Percentiles rank a stretch among this genome's conserved stretches.
Evolutionary conservation across 2,113 vertebrate species (phyloP).

Genomic region (Callocephalon fimbriatum): DNA sequence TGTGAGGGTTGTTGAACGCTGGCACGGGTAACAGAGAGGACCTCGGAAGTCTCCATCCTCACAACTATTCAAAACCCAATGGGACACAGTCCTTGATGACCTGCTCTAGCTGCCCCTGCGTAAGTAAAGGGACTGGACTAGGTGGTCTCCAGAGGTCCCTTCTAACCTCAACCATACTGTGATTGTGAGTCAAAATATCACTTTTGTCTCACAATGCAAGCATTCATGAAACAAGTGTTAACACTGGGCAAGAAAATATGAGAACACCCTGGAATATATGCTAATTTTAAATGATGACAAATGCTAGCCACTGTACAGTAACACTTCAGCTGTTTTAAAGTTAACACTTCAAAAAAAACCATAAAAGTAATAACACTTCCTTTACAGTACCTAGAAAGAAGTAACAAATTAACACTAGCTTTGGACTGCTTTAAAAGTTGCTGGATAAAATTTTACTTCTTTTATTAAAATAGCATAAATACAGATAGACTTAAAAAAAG

Average conservation of each 20-base stretch:
- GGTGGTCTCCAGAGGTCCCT: not conserved
- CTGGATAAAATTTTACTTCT: not conserved
- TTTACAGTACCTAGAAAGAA: not conserved
- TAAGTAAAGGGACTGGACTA: not conserved
- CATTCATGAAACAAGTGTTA: not conserved
- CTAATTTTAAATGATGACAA: not conserved
- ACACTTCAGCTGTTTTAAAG: not conserved
- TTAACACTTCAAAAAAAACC: not conserved
- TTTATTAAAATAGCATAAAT: not conserved
- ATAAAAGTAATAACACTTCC: not conserved
- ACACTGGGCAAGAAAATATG: not conserved
- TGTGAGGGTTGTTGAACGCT: not conserved
- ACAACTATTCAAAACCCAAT: not conserved
- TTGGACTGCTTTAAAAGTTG: not conserved
- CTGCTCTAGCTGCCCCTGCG: not conserved
- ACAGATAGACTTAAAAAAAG: not conserved
- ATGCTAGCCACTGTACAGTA: not conserved
- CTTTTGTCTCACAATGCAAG: not conserved
- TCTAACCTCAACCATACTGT: not conserved
- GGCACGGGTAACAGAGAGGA: not conserved
- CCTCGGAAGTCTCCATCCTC: not conserved
- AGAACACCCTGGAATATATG: not conserved
- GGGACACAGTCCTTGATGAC: not conserved
- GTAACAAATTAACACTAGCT: not conserved
- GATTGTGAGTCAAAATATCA: accelerated